These are phyloP conservation scores for Megatriorchis doriae DNA, from an alignment of 2,113 vertebrate genomes.

Conservation along the genomic window DNA sequence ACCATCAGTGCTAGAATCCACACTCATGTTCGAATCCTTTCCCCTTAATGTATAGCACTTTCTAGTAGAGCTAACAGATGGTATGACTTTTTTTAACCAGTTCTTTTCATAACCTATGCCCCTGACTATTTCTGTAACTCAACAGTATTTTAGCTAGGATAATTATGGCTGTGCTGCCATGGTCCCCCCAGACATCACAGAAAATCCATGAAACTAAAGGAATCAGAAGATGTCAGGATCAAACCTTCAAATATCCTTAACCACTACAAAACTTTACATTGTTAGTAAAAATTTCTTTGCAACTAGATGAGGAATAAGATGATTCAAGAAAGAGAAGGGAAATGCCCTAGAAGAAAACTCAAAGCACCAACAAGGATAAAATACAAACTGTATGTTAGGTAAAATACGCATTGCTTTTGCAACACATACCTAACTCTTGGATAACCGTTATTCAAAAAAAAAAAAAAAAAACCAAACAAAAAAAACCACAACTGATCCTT, in stretches of 20 bases:
- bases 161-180: background rate
- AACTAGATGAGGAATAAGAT: background rate
- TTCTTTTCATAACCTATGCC: background rate
- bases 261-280: background rate
- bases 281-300: background rate
- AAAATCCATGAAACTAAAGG: background rate
- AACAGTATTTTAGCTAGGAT: background rate
- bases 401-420: background rate
- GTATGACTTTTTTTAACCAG: background rate
- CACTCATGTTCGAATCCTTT: background rate
- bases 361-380: background rate
- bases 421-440: background rate
- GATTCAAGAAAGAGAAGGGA: background rate
- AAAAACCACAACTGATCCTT: background rate
- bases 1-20: background rate
- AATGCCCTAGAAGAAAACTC: background rate
- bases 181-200: background rate
- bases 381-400: background rate
- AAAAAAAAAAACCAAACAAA: background rate
- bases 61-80: background rate
- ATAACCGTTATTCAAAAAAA: background rate
- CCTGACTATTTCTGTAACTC: background rate
- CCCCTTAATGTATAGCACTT: background rate
- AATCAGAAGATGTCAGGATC: background rate
- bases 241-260: background rate